Base-by-base conservation (phyloP, 2,888 invertebrate genomes). In the Nomada hirtipes region DNA sequence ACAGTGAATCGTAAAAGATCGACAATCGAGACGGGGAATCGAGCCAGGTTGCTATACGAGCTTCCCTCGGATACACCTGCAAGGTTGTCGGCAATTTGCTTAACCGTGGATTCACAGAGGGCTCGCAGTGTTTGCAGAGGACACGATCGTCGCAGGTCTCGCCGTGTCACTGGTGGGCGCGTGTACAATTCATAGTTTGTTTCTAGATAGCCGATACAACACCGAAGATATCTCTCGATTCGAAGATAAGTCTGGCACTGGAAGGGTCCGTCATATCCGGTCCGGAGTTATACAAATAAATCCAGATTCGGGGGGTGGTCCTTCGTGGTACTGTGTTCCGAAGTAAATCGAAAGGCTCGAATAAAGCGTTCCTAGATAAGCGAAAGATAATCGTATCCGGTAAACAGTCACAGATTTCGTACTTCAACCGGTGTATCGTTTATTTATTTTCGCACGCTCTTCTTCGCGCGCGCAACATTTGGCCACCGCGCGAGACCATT, bases 241-340 rank as follows among this genome's bases (percentile, higher is more conserved):
- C 84, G 78, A 71, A 79, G 90, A 90, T 90, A 90, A 86, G 86
- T 52, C 63, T 26, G 74, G 72, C 64, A 86, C 86, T 86, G 86
- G 77, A 84, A 82, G 77, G 70, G 55, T 64, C 83, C 79, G 76
- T 80, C 83, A 76, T 79, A 86, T 88, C 86, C 86, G 83, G 86
- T 79, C 65, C 68, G 44, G 77, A 79, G 78, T 86, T 88, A 76
- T 79, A 71, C 86, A 90, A 90, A 90, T 80, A 86, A 87, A 88
- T 86, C 82, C 82, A 86, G 83, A 89, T 88, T 84, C 80, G 59
- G 36, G 47, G 59, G 57, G 61, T 68, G 36, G 57, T 50, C 26
- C 53, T 60, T 72, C 72, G 64, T 26, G 23, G 52, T 63, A 57
- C 2, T 10, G 26, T 0, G 47, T 2, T 9, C 26, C 11, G 11